These are phyloP conservation scores for Pipa parva DNA, from an alignment of 2,113 vertebrate genomes.

Conservation along the genomic window DNA sequence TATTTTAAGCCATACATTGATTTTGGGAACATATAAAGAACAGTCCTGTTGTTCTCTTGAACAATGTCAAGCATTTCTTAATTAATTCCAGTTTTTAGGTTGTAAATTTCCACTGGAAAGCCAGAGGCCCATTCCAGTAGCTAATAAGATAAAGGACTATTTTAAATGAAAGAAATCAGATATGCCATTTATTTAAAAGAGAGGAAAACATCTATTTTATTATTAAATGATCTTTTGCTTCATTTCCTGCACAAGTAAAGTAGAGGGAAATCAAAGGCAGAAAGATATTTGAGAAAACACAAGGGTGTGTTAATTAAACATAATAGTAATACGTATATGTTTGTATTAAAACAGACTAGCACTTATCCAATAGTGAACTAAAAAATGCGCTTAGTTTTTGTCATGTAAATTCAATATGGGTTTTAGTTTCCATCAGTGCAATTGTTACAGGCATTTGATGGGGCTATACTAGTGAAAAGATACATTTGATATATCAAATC, in stretches of 20 bases:
- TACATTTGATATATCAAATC: too few relatives aligned
- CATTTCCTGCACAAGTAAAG: neutral
- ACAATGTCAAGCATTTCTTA: slow-evolving; percentile 33
- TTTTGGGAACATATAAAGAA: slow-evolving; percentile 17
- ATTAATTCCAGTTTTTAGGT: slow-evolving; percentile 32
- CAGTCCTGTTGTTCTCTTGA: slow-evolving; percentile 16
- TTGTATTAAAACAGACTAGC: too few relatives aligned
- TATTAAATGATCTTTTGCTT: neutral
- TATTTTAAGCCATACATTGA: neutral
- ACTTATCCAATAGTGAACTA: too few relatives aligned
- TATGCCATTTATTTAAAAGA: neutral
- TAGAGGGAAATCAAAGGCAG: too few relatives aligned
- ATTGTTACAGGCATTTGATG: too few relatives aligned
- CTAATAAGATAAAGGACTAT: neutral
- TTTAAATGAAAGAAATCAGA: neutral
- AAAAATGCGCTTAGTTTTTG: too few relatives aligned
- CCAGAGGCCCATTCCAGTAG: slow-evolving; percentile 21
- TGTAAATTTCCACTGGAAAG: slow-evolving; percentile 15
- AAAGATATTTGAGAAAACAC: too few relatives aligned
- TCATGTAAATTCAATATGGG: too few relatives aligned
- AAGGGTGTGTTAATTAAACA: too few relatives aligned
- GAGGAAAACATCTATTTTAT: neutral
- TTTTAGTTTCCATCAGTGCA: too few relatives aligned
- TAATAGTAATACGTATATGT: too few relatives aligned
- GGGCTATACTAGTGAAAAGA: too few relatives aligned